Evolutionary conservation across 2,797 vertebrate genomes (phyloP), one percentile per base, ranked within the genome.

Genomic region (Rhinogobio ventralis): DNA sequence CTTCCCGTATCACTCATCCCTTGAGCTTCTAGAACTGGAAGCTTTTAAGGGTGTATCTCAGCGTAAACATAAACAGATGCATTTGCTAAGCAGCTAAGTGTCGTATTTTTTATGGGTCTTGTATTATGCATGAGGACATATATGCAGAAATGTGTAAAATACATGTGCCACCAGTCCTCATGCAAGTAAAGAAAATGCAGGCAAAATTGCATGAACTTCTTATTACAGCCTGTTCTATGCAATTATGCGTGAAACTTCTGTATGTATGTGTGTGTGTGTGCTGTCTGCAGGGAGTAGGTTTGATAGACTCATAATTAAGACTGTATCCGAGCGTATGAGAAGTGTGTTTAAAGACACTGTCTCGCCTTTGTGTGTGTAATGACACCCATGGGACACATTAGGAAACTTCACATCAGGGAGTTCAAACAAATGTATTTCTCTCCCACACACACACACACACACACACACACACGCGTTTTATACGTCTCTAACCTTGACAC

Each of bases 241-340:
- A 46, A 67, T 66, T 74, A 66, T 71, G 55, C 79, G 33, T 72
- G 45, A 66, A 79, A 33, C 8, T 57, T 87, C 67, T 83, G 60
- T 72, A 2, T 87, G 49, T 77, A 67, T 85, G 39, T 85, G 14
- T 79, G 60, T 66, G 81, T 62, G 84, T 49, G 39, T 75, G 46
- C 80, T 85, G 89, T 76, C 49, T 53, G 81, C 33, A 84, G 80
- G 80, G 80, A 86, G 45, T 46, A 79, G 67, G 73, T 84, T 79
- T 80, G 76, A 84, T 84, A 69, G 83, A 84, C 76, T 84, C 23
- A 64, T 87, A 84, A 84, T 87, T 87, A 85, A 87, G 82, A 85
- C 46, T 64, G 74, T 82, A 74, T 83, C 23, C 23, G 39, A 75
- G 86, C 60, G 17, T 55, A 81, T 66, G 78, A 74, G 74, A 62